Percentiles rank a stretch among this genome's conserved stretches.
Evolutionary conservation across 2,888 invertebrate genomes (phyloP).

Genomic region (Andrena minutula): DNA sequence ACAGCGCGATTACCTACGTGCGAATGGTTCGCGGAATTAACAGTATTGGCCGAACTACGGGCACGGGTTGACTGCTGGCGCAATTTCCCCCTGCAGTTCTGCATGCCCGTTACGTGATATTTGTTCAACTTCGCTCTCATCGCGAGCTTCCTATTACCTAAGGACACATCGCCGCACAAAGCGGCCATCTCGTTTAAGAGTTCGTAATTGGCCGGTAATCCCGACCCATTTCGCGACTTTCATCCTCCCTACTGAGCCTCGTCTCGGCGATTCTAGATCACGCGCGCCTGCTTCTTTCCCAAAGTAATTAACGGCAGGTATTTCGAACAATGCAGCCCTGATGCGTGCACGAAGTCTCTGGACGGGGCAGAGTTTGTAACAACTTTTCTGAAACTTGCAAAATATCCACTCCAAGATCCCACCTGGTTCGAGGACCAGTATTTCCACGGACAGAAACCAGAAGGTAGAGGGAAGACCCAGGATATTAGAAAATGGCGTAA

Average conservation of each 20-base stretch:
- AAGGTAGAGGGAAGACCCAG: not conserved
- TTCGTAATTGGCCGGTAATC: conserved; percentile 60
- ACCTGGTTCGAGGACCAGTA: not conserved
- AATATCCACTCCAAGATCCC: conserved; percentile 18
- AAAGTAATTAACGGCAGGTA: conserved; percentile 17
- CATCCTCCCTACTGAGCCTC: not conserved
- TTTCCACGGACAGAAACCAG: not conserved
- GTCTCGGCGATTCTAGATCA: conserved; percentile 12
- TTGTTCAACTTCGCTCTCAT: conserved; percentile 30
- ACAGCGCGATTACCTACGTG: not conserved
- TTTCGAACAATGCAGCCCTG: not conserved
- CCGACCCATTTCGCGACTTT: conserved; percentile 28
- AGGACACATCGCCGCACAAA: conserved; percentile 27
- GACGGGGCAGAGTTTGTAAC: not conserved
- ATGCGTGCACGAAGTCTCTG: not conserved
- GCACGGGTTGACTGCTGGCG: conserved; percentile 5
- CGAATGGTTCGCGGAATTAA: conserved; percentile 3
- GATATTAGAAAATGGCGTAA: conserved; percentile 4
- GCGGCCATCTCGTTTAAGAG: conserved; percentile 41
- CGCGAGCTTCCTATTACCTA: conserved; percentile 36
- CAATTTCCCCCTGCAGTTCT: conserved; percentile 32
- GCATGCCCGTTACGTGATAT: conserved; percentile 28
- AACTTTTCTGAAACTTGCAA: conserved; percentile 10
- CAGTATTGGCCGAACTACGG: conserved; percentile 6
- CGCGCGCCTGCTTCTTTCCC: not conserved